Conservation (phyloP, 2,888 invertebrate species). For the Bruchidius siliquastri region DNA sequence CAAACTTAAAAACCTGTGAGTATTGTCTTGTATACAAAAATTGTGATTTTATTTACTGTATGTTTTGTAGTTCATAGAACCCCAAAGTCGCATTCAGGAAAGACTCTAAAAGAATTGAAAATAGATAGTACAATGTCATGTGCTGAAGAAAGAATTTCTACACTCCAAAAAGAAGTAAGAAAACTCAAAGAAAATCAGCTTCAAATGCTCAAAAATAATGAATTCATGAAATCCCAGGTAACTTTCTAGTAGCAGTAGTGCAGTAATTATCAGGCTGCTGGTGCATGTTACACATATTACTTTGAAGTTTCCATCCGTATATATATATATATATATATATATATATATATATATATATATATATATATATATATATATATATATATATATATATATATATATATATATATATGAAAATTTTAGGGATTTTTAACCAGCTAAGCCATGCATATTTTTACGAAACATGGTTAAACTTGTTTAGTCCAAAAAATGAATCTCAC, state of each 20-base stretch:
- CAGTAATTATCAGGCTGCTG: too few relatives aligned
- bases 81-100: neutral
- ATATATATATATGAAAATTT: too few relatives aligned
- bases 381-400: too few relatives aligned
- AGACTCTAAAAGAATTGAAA: neutral
- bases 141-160: conserved; percentile 43
- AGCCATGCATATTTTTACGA: too few relatives aligned
- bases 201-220: conserved; percentile 39
- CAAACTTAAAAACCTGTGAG: conserved; percentile 50
- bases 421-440: too few relatives aligned
- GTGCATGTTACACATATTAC: too few relatives aligned
- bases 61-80: neutral
- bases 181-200: conserved; percentile 45
- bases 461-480: too few relatives aligned
- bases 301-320: too few relatives aligned
- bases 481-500: too few relatives aligned
- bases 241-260: conserved; percentile 1
- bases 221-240: conserved; percentile 47
- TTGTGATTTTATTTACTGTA: neutral
- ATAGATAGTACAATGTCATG: conserved; percentile 25
- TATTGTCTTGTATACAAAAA: conserved; percentile 31
- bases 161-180: conserved; percentile 45
- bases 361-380: too few relatives aligned
- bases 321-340: too few relatives aligned
- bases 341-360: too few relatives aligned